phyloP scores from a whole-genome alignment of 2,888 invertebrate genomes.

The Drosophila hamatofila region DNA sequence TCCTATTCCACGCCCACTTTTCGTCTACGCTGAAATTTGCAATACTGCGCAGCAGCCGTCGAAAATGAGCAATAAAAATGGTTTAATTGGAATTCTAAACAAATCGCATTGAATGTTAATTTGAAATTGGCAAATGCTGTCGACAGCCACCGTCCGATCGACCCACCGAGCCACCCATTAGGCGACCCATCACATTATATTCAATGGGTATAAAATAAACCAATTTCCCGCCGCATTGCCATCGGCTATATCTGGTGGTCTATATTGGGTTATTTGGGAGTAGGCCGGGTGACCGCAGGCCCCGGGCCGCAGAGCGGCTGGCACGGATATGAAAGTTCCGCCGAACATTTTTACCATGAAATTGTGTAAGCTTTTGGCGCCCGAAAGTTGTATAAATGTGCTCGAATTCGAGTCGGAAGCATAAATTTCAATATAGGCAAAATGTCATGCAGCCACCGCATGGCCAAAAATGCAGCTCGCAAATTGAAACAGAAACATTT shows the following conservation, averaged over 20 bases:
- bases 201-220: constrained; percentile 76
- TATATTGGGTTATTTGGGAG: not conserved
- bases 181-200: constrained; percentile 25
- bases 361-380: constrained; percentile 61
- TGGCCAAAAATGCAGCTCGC: constrained; percentile 51
- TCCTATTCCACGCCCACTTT: not conserved
- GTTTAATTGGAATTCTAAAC: constrained; percentile 69
- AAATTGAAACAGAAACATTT: constrained; percentile 75
- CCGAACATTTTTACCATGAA: constrained; percentile 57
- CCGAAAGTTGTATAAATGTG: constrained; percentile 66
- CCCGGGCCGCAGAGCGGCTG: constrained; percentile 3
- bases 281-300: not conserved
- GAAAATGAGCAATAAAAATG: constrained; percentile 56
- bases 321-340: constrained; percentile 52
- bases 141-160: constrained; percentile 11
- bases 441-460: constrained; percentile 70
- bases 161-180: not conserved
- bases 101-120: constrained; percentile 77
- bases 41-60: constrained; percentile 1
- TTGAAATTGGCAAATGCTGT: constrained; percentile 62
- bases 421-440: constrained; percentile 76
- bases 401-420: constrained; percentile 66
- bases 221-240: constrained; percentile 74
- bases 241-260: constrained; percentile 39
- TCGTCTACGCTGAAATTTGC: not conserved